Base-by-base conservation (phyloP, 2,797 vertebrate species). In the Emys orbicularis region DNA sequence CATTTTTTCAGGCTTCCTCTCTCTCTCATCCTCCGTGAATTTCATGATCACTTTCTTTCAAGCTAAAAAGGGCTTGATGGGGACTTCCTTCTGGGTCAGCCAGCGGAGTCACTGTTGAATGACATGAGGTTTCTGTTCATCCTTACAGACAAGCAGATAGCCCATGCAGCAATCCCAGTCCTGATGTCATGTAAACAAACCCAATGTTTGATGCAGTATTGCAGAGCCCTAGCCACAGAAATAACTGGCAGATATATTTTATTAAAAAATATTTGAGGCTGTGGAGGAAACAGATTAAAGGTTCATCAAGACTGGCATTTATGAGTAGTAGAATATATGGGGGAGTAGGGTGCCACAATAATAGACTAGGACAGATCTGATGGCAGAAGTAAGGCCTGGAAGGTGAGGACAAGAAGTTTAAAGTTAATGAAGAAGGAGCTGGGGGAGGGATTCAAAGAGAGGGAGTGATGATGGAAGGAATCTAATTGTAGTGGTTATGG, bases 1-100 rank as follows among this genome's bases (percentile, higher is more conserved):
- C 41, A 11, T 72, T 95, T 94, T 93, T 59, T 82, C 81, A 81
- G 72, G 37, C 80, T 95, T 65, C 74, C 37, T 90, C 87, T 95
- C 92, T 83, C 49, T 29, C 41, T 79, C 9, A 19, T 84, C 90
- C 21, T 49, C 54, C 68, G 37, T 90, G 90, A 91, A 76, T 79
- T 68, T 54, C 65, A 18, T 56, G 13, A 5, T 34, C 87, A 77
- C 15, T 18, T 74, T 21, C 90, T 23, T 49, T 31, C 27, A 29
- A 29, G 15, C 47, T 18, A 52, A 0, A 10, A 81, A 79, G 34
- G 18, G 57, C 57, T 80, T 13, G 47, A 8, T 34, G 29, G 41
- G 50, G 52, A 83, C 87, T 92, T 2, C 59, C 0, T 81, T 84
- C 89, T 92, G n/a, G 84, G 61, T 81, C 82, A 92, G 80, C 80